Base-by-base conservation (phyloP, 37 sponge, comb jelly and placozoan genomes). In the Petrosia ficiformis region DNA sequence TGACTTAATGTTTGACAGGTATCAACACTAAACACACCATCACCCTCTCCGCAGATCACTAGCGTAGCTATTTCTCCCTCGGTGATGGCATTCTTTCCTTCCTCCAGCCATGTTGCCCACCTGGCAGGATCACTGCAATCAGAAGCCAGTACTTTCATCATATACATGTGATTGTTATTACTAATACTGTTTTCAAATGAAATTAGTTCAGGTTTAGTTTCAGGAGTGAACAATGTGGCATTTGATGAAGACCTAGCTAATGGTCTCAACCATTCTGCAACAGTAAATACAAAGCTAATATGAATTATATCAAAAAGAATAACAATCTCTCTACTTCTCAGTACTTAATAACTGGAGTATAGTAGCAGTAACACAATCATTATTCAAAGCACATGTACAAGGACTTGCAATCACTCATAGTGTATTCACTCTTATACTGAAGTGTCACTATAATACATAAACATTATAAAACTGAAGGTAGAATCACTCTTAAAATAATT, bases 241-340 rank as follows among this genome's bases (percentile, higher is more conserved):
- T 89, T 89, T 42, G 80, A 78, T 22, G 80, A 59, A 33, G 75
- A 66, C 14, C 84, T 35, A 22, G 85, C 85, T 57, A 89, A 60
- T 19, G 89, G 89, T 19, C 89, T 72, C 14, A 83, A 58, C 76
- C 76, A 83, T 48, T 89, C 89, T 89, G 34, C 19, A 72, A 2
- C 3, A 70, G 22, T 36, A 43, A 24, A 57, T 1, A n/a, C n/a
- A n/a, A n/a, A n/a, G n/a, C n/a, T n/a, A n/a, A n/a, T n/a, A n/a
- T n/a, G n/a, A n/a, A n/a, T n/a, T n/a, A n/a, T n/a, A n/a, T n/a
- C n/a, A 48, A 48, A 16, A 48, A 48, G 16, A 48, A 48, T 48
- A 19, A 16, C 54, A 48, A 16, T 48, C 54, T 48, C 10, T 10
- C 16, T 19, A 48, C 10, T 48, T 19, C 14, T 48, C 54, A 19